Base-by-base conservation (phyloP, 2,113 vertebrate species). In the Nerophis lumbriciformis region DNA sequence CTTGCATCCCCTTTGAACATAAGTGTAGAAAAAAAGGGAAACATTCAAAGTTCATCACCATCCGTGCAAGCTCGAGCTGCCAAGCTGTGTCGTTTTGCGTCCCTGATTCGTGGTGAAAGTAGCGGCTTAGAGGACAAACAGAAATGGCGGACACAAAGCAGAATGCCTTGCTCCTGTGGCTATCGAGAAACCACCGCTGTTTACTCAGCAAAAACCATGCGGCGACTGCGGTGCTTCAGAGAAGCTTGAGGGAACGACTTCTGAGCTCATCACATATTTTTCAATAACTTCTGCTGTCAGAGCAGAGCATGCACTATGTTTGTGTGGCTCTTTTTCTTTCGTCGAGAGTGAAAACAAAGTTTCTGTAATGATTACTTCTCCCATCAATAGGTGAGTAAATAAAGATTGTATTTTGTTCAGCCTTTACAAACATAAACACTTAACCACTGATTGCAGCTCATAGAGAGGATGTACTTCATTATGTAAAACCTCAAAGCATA, bases 371-470 rank as follows among this genome's bases (percentile, higher is more conserved):
- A 6, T 48, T 38, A 54, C 15, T 21, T 69, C 48, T 66, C 16
- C 13, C 67, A 65, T 42, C 13, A 58, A 36, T 8, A 11, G 48
- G 59, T 1, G 10, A 56, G 64, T 67, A 55, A 39, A 55, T 55
- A 7, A 66, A 39, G 53, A 68, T 80, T 73, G 64, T 61, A 65
- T 79, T 77, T 57, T 74, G 58, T 73, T 49, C 65, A 8, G 42
- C 53, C 48, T 67, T 77, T 8, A 35, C 71, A 77, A 71, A 77
- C 79, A 72, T 79, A 85, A 85, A 85, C 79, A 71, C 56, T 53
- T 28, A 64, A 73, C 67, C 60, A 1, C 76, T 79, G 77, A 87
- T 83, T 87, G 70, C 58, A 63, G 73, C 71, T 79, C 47, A 48
- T 52, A 42, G 80, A 68, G 58, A 75, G 58, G 44, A 58, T 66